Percentiles rank a stretch among this genome's conserved stretches.
Conservation (phyloP, 2,113 vertebrate species). For the Trichechus manatus region DNA sequence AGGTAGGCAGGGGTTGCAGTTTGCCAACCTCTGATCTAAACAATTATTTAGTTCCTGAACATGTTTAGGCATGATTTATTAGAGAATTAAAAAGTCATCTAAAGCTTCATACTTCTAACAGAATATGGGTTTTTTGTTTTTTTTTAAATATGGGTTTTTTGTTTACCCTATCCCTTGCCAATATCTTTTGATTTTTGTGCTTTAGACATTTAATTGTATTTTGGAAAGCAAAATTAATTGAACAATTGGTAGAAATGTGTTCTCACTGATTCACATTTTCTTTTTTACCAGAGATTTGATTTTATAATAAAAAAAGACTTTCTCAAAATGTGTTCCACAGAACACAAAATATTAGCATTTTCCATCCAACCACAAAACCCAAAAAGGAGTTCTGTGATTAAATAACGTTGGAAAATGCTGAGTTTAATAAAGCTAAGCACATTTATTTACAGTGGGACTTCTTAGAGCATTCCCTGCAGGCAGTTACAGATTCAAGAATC, state of each 20-base stretch:
- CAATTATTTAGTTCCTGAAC: background rate
- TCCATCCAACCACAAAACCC: background rate
- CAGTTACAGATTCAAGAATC: background rate
- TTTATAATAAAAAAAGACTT: background rate
- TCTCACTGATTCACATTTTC: background rate
- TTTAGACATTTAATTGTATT: background rate
- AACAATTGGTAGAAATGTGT: background rate
- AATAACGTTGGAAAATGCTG: background rate
- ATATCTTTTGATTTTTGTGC: background rate
- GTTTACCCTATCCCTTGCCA: background rate
- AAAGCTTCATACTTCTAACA: background rate
- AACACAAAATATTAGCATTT: background rate
- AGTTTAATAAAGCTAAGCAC: background rate
- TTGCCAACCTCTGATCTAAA: background rate
- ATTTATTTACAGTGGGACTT: background rate
- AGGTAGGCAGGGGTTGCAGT: background rate
- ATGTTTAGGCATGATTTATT: background rate
- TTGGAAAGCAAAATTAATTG: conserved; percentile 15
- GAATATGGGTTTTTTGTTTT: background rate
- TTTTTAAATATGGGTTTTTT: background rate
- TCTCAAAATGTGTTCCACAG: background rate
- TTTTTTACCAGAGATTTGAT: background rate
- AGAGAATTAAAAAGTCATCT: background rate
- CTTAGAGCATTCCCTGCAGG: background rate
- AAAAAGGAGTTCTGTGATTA: background rate